phyloP scores from a whole-genome alignment of 2,113 vertebrate species.

The Catharus bicknelli region DNA sequence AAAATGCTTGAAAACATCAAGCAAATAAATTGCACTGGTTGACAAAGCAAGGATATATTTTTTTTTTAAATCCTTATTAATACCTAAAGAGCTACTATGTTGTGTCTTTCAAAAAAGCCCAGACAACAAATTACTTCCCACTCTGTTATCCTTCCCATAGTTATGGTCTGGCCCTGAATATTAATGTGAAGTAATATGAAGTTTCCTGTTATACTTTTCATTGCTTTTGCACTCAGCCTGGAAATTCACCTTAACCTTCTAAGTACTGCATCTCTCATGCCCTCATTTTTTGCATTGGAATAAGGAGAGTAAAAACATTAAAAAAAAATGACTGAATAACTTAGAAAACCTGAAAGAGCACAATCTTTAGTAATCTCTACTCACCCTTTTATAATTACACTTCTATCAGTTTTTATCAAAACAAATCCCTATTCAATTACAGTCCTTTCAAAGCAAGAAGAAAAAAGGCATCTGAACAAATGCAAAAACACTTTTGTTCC shows the following conservation, averaged over 20 bases:
- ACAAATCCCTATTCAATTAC: background rate
- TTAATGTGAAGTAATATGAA: constrained; percentile 73
- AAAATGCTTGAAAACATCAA: background rate
- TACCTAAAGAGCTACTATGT: background rate
- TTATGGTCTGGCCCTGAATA: constrained; percentile 72
- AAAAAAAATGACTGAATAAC: background rate
- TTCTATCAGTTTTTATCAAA: background rate
- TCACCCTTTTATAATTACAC: background rate
- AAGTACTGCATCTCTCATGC: background rate
- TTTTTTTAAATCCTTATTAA: background rate
- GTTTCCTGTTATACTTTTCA: constrained; percentile 75
- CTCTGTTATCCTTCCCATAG: constrained; percentile 52
- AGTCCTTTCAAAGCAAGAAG: background rate
- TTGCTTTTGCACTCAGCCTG: constrained; percentile 56
- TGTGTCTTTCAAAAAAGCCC: background rate
- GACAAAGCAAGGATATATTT: background rate
- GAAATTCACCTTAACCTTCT: background rate
- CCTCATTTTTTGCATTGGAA: background rate
- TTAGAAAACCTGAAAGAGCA: background rate
- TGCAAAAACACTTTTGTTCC: background rate
- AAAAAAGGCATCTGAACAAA: background rate
- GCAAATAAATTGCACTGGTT: background rate
- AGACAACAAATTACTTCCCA: constrained; percentile 64
- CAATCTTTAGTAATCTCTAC: background rate
- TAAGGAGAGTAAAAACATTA: background rate